These are phyloP conservation scores for Drosophila emarginata DNA, from an alignment of 2,888 invertebrate species.

Conservation along the genomic window DNA sequence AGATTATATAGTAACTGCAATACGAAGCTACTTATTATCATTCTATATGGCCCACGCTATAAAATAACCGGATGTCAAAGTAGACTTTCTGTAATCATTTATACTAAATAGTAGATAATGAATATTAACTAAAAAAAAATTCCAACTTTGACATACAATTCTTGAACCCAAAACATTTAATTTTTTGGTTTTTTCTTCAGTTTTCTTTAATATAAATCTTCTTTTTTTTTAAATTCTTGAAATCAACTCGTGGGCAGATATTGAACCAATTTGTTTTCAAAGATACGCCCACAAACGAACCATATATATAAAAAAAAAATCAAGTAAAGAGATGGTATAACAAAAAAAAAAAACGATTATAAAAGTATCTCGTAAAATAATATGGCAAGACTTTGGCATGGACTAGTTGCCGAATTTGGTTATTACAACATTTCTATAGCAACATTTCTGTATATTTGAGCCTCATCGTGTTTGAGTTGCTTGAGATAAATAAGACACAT, in stretches of 20 bases:
- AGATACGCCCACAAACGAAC: constrained; percentile 32
- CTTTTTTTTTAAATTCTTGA: not conserved
- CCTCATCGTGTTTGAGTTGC: constrained; percentile 31
- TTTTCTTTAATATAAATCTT: not conserved
- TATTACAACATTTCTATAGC: constrained; percentile 50
- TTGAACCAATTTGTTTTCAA: constrained; percentile 7
- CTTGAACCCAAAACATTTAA: not conserved
- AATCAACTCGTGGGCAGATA: not conserved
- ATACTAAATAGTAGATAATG: not conserved
- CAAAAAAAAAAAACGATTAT: not conserved
- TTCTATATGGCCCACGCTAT: not conserved
- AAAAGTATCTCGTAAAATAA: constrained; percentile 15
- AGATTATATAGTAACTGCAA: constrained; percentile 8
- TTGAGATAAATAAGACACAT: constrained; percentile 3
- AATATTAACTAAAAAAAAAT: not conserved
- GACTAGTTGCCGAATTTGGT: constrained; percentile 62
- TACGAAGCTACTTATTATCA: constrained; percentile 8
- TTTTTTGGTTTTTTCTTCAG: not conserved
- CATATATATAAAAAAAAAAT: not conserved
- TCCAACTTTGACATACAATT: not conserved
- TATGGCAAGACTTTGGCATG: constrained; percentile 39
- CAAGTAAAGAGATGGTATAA: not conserved
- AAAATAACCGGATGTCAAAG: not conserved
- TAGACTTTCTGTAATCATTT: not conserved
- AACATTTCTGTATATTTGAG: not conserved